Base-by-base conservation (phyloP, 1,140 invertebrate species). In the Macrotrachela quadricornifera region DNA sequence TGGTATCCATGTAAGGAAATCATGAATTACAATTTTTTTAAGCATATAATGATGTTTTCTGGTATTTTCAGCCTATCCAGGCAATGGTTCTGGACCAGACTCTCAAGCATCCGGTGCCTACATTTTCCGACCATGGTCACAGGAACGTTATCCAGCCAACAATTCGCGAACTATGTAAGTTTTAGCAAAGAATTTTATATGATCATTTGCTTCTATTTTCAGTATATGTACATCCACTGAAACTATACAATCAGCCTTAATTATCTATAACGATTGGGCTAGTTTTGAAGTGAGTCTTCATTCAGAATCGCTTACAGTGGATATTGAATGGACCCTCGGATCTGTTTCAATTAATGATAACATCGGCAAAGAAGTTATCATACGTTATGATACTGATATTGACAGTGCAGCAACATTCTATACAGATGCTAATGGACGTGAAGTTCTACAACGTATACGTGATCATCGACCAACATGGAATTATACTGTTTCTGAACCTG, bases 341-440 rank as follows among this genome's bases (percentile, higher is more conserved):
- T 86, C 90, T 0, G 85, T 97, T 57, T 85, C 87, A 10, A 72
- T 81, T 10, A 70, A 76, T 80, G 83, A 71, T 76, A 72, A 71
- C 18, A 49, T 30, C 0, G 53, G 53, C 10, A 54, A 50, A 47
- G 56, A 57, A 48, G n/a, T 57, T 38, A 46, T 57, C 10, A 44
- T 57, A 16, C 51, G 49, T 46, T 57, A 53, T 47, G 30, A 54
- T 30, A n/a, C 41, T 1, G 41, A 43, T 53, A 58, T 53, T 58
- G 63, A 73, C 1, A 78, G 78, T 0, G 69, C 78, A 6, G 75
- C 74, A 0, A 69, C 73, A 1, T 95, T 94, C 64, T 90, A 81
- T 62, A 96, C 90, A 0, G 91, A 96, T 66, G 80, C 85, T 0
- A 96, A 95, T 69, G 90, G 87, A 0, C 72, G 88, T 41, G 83